Evolutionary conservation across 1,140 invertebrate species (phyloP).

Genomic region (Spodoptera frugiperda): DNA sequence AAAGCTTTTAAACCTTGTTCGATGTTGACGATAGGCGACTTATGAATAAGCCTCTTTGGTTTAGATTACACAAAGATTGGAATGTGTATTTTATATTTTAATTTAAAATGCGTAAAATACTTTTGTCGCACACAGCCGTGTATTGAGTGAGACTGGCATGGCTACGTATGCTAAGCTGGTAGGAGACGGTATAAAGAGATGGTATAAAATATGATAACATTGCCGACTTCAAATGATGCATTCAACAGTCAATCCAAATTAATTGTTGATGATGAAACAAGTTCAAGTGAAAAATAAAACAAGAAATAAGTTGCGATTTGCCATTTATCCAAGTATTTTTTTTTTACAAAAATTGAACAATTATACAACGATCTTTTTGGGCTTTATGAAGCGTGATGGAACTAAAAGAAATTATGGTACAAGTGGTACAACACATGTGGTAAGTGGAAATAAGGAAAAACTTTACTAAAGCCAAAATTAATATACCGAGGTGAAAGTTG

Average conservation of each 20-base stretch:
- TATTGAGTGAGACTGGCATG: no score
- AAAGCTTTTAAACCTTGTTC: no score
- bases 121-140: no score
- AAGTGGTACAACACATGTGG: constrained; percentile 11
- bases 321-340: constrained; percentile 3
- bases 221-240: background rate
- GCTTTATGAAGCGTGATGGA: background rate
- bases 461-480: background rate
- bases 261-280: background rate
- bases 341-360: constrained; percentile 7
- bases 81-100: no score
- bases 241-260: background rate
- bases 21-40: no score
- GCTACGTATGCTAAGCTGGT: no score
- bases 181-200: no score
- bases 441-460: background rate
- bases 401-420: constrained; percentile 2
- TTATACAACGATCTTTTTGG: constrained; percentile 1
- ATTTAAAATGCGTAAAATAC: no score
- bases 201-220: no score
- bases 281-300: background rate
- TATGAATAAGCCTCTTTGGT: no score
- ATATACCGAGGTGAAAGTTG: background rate
- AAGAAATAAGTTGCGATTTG: constrained; percentile 14
- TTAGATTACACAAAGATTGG: no score